These are phyloP conservation scores for Urocolius indicus DNA, from an alignment of 2,113 vertebrate species.

Conservation along the genomic window DNA sequence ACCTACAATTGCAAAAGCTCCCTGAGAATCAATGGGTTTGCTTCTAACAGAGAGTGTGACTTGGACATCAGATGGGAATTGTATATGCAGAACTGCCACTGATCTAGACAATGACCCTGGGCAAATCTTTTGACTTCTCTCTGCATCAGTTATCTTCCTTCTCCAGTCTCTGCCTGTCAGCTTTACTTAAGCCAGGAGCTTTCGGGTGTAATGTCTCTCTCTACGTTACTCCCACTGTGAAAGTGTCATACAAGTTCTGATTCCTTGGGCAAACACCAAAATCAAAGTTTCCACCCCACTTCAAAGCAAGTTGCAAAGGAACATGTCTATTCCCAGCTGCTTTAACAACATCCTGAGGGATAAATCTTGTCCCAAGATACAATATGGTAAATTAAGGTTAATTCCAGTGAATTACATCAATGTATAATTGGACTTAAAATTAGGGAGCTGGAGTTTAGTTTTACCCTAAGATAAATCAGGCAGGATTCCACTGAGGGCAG, in stretches of 20 bases:
- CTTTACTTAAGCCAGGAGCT: background rate
- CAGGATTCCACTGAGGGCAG: background rate
- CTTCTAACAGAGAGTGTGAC: background rate
- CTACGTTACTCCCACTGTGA: background rate
- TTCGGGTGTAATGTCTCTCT: background rate
- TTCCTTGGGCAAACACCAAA: fast-evolving
- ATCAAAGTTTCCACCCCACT: background rate
- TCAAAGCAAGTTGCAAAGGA: background rate
- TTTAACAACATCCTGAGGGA: background rate
- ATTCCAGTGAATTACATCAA: background rate
- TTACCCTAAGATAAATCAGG: background rate
- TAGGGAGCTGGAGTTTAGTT: background rate
- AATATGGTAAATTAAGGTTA: background rate
- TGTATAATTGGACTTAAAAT: background rate
- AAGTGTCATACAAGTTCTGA: background rate
- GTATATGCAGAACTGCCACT: background rate
- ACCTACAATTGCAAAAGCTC: background rate
- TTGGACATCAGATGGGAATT: background rate
- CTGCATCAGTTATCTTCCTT: background rate
- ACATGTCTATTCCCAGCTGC: background rate
- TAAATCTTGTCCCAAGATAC: background rate
- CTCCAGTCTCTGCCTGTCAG: background rate
- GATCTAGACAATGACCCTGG: background rate
- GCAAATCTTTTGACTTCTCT: background rate
- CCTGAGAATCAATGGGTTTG: background rate